Evolutionary conservation across 2,797 vertebrate species (phyloP), one percentile per base, ranked within the genome.

Genomic region (Coreius guichenoti): DNA sequence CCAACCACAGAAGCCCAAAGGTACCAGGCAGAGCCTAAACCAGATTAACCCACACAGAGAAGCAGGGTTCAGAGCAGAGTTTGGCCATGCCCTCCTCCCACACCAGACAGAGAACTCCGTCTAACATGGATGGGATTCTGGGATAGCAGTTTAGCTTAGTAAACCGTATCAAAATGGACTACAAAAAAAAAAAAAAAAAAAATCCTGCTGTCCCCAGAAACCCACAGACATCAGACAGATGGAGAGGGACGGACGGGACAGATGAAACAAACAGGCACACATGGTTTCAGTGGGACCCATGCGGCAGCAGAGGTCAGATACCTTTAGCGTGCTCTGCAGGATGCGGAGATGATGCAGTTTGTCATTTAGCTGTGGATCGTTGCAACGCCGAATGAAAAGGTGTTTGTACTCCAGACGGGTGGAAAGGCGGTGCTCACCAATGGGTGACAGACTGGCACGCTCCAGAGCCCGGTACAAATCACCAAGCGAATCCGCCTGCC

Each of bases 251-350:
- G 9, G 26, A 86, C 84, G 33, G 70, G 74, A 90, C 84, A 85
- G 74, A 89, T 75, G 76, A 65, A 63, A 84, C 81, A 84, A 61
- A 82, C 75, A 83, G 86, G 86, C 72, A 86, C 80, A 75, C 49
- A 73, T 8, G 83, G 56, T 76, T 65, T 83, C 80, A 81, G 73
- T 75, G 76, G 68, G 77, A 86, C 84, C 86, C 83, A 84, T 87
- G 86, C 84, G 56, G 80, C 83, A 81, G 80, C 86, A 84, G 81
- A 80, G 21, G 69, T 81, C 86, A 47, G 45, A 83, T 93, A 98
- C 98, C 97, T 99, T 99, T 93, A 99, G 96, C 89, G 97, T 99
- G 95, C 98, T 99, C 94, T 97, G 97, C 90, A 99, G 96, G 92
- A 99, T 98, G 93, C 98, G 95, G 85, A 99, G 96, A 91, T 96